Evolutionary conservation across 1,140 invertebrate genomes (phyloP).

Genomic region (Neodiprion pinetum): DNA sequence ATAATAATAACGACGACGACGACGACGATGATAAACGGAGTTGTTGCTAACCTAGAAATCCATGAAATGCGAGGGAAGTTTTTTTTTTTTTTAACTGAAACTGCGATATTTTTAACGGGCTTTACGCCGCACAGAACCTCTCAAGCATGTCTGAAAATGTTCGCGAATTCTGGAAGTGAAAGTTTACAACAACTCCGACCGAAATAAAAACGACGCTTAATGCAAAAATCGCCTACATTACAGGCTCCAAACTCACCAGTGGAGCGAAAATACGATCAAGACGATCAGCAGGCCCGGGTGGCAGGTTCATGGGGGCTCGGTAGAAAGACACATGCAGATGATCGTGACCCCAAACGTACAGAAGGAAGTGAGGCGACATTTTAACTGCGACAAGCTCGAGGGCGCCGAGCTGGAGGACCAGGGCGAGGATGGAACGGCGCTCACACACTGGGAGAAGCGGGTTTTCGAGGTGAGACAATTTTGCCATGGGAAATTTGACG

Average conservation of each 20-base stretch:
- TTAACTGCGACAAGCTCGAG: slow-evolving; percentile 88
- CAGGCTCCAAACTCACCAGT: slow-evolving; percentile 89
- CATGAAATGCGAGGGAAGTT: no score
- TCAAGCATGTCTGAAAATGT: no score
- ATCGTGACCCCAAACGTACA: slow-evolving; percentile 92
- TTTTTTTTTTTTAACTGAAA: no score
- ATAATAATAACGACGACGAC: no score
- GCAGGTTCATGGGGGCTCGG: slow-evolving; percentile 81
- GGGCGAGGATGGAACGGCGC: slow-evolving; percentile 93
- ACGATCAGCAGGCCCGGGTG: slow-evolving; percentile 81
- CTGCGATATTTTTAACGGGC: no score
- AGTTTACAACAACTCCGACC: slow-evolving; percentile 13
- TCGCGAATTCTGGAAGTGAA: no score
- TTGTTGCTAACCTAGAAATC: background rate
- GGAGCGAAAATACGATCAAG: slow-evolving; percentile 90
- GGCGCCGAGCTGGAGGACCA: slow-evolving; percentile 99
- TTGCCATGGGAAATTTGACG: slow-evolving; percentile 8
- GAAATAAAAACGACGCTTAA: slow-evolving; percentile 29
- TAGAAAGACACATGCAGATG: slow-evolving; percentile 82
- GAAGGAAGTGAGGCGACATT: slow-evolving; percentile 86
- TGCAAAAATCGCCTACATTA: slow-evolving; percentile 17
- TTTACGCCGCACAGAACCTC: no score
- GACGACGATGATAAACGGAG: background rate
- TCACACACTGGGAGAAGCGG: slow-evolving; percentile 99
- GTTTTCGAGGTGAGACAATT: slow-evolving; percentile 84